Evolutionary conservation across 1,140 invertebrate species (phyloP), one percentile per base, ranked within the genome.

Genomic region (Lepidurus couesii): DNA sequence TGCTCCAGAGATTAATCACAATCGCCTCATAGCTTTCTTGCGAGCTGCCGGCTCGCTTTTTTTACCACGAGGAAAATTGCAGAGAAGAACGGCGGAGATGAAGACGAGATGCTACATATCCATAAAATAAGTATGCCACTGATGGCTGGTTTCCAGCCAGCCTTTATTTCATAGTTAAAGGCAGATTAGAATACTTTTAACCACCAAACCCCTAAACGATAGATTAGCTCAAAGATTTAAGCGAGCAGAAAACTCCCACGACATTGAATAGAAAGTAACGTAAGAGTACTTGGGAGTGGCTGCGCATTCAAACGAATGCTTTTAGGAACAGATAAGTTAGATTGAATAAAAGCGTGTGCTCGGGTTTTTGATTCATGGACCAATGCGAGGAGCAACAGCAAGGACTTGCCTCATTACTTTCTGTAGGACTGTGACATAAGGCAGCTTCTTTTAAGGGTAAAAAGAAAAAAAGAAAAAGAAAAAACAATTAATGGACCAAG

Each of bases 1-100:
- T 77, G 75, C 47, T 44, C 43, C 42, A 43, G 47, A 47, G 47
- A 77, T 77, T 77, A 77, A 77, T 77, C 75, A 77, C 75, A 44
- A 47, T 47, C 75, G 44, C 44, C 75, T 34, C 75, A 42, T 45
- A 77, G 47, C 75, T 77, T 47, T 77, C 42, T 75, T 47, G 24
- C 24, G 16, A 21, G 47, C 75, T 77, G 43, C 74, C 75, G 43
- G 47, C 42, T 47, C 43, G 10, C 43, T 44, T 77, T n/a, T 65
- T 65, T 65, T 65, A 65, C 53, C 53, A 65, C 9, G 8, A 65
- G 53, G 21, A 65, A 65, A 65, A n/a, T 65, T 65, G 53, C 53
- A 65, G 53, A 13, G 7, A 7, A 21, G 53, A 65, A 65, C 53
- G 53, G 21, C 34, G 34, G 34, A 34, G 34, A 34, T 34, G 34